Evolutionary conservation across 2,797 vertebrate species (phyloP).

Genomic region (Artibeus lituratus): DNA sequence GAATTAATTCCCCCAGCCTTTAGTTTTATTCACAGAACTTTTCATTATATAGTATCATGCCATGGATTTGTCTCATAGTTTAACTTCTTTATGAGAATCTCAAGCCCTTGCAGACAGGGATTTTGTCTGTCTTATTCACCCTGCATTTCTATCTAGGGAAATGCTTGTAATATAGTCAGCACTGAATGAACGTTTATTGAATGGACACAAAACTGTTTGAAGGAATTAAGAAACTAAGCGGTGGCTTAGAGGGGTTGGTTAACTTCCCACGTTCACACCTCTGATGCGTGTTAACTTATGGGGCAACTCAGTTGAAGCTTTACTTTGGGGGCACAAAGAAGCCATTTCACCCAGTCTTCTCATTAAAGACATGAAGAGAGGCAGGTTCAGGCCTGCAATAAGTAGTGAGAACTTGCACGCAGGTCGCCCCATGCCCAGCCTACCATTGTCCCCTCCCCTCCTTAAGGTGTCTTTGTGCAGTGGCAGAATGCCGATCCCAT

Average conservation of each 20-base stretch:
- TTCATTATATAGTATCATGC: neutral
- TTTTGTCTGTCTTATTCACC: neutral
- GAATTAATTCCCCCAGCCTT: neutral
- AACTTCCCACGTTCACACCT: neutral
- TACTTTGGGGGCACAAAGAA: neutral
- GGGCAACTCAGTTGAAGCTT: neutral
- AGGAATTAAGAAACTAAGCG: conserved; percentile 10
- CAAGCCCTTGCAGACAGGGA: neutral
- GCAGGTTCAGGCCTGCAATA: neutral
- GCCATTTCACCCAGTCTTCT: neutral
- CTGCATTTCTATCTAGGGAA: neutral
- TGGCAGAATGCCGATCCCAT: too few relatives aligned
- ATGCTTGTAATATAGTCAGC: neutral
- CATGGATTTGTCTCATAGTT: neutral
- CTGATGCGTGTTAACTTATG: neutral
- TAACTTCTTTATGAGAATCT: neutral
- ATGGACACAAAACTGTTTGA: neutral
- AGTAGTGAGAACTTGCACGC: neutral
- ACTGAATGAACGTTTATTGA: conserved; percentile 13
- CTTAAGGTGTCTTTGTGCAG: neutral
- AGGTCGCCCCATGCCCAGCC: accelerated
- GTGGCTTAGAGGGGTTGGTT: neutral
- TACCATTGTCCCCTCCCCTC: accelerated
- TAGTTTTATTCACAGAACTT: neutral
- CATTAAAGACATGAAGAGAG: neutral